A percentile compares a stretch with the other conserved stretches of the same genome.
Conservation (phyloP, 2,113 vertebrate genomes). For the Rhinichthys klamathensis region DNA sequence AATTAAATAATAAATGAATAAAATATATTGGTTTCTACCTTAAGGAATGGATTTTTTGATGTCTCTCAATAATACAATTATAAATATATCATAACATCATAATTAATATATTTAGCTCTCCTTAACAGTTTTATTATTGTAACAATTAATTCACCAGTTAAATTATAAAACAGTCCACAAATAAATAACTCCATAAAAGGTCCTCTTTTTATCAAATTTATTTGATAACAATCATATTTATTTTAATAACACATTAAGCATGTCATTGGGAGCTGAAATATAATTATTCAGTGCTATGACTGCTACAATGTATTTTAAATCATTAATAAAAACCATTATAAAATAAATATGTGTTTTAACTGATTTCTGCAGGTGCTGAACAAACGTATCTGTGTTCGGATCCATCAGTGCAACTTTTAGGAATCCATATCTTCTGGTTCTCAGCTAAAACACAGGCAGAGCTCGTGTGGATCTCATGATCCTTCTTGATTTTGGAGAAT, state of each 20-base stretch:
- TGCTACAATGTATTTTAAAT: background rate
- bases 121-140: too few relatives aligned
- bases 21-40: too few relatives aligned
- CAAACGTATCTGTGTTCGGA: conserved; percentile 70
- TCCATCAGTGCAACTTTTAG: conserved; percentile 59
- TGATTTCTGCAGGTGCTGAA: conserved; percentile 59
- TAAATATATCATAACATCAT: too few relatives aligned
- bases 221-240: background rate
- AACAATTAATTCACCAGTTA: too few relatives aligned
- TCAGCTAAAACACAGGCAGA: conserved; percentile 70
- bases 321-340: conserved; percentile 4
- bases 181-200: background rate
- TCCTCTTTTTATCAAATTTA: background rate
- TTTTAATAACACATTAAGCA: background rate
- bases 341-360: conserved; percentile 51
- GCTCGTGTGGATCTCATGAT: background rate
- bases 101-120: too few relatives aligned
- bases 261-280: background rate
- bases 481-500: conserved; percentile 63
- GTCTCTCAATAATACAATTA: too few relatives aligned
- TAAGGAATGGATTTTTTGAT: too few relatives aligned
- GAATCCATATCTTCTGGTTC: conserved; percentile 64
- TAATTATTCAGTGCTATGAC: background rate
- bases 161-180: background rate
- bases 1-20: too few relatives aligned